Base-by-base conservation (phyloP, 2,888 invertebrate genomes). In the Drosophila merina region DNA sequence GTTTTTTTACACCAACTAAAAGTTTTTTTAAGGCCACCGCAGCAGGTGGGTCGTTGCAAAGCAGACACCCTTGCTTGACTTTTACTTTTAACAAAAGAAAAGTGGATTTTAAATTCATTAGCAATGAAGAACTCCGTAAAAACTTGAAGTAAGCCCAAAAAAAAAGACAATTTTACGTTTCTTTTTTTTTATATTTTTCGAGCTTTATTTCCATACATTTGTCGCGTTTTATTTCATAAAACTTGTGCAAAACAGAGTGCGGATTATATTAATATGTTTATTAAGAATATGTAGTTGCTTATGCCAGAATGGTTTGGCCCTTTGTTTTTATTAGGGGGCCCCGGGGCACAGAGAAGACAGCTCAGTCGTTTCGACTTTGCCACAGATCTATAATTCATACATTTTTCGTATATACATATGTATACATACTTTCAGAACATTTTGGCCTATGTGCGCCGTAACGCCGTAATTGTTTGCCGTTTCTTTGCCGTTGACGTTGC, bases 361-460 rank as follows among this genome's bases (percentile, higher is more conserved):
- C 9, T 64, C 36, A 52, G 49, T 30, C 6, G 30, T 9, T 26
- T 26, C 8, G 30, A 8, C 38, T 59, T 40, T 58, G 4, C 12
- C 58, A 45, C 31, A 47, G 25, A 40, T 30, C 31, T 10, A 10
- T 20, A 62, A 38, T 50, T 48, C 6, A 30, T 26, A 48, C 44
- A 48, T n/a, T 48, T 60, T 59, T 52, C 30, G 3, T 47, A 8
- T 31, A 50, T 14, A 38, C 2, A 47, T n/a, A 14, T 48, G 48
- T 26, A 47, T 51, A 42, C 30, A 49, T 42, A 45, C 49, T 60
- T 69, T 58, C 58, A 70, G 70, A 9, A 51, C 30, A 48, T 42
- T 69, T 68, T 30, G 36, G 57, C 50, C 14, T 56, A 67, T 67
- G 57, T 49, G 45, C 50, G 36, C 5, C 26, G 28, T 31, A 51